Evolutionary conservation across 2,113 vertebrate genomes (phyloP), one percentile per base, ranked within the genome.

Genomic region (Morone chrysops): DNA sequence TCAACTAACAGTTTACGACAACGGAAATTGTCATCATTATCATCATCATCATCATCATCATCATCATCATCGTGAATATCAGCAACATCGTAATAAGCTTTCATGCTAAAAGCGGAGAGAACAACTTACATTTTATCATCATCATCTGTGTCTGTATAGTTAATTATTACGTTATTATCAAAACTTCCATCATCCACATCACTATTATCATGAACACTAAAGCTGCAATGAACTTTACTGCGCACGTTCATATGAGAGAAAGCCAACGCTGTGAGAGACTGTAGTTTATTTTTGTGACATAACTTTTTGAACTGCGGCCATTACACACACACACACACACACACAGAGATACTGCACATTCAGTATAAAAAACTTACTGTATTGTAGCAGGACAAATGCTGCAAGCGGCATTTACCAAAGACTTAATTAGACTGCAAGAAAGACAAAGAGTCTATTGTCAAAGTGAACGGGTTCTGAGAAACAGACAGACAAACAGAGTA

Each of bases 1-100:
- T 97, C 87, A 94, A 94, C 70, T 98, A 95, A 92, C 12, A 47
- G 70, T 74, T 68, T 68, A 25, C 25, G 25, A n/a, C n/a, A n/a
- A n/a, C n/a, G 14, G 18, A 54, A 45, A 31, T 76, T 0, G 12
- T 70, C 75, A 71, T 69, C 59, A 57, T 18, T 3, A 22, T 25
- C 9, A 38, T 31, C 31, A 31, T 31, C 3, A 31, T 31, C 31
- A 31, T 31, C 31, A 31, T 31, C 31, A 31, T 68, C 75, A 70
- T 70, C 60, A 59, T 18, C 5, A 17, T 31, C 10, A 40, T 47
- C 4, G 22, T 70, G n/a, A 80, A 54, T n/a, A 74, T 79, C 66
- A 71, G 40, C 69, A 73, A 82, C 75, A 70, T 75, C 38, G 4
- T 57, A 13, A 75, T 60, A 48, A 61, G 69, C 70, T 69, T 79